These are phyloP conservation scores for Bacillus rossius DNA, from an alignment of 1,140 invertebrate genomes.

Conservation along the genomic window DNA sequence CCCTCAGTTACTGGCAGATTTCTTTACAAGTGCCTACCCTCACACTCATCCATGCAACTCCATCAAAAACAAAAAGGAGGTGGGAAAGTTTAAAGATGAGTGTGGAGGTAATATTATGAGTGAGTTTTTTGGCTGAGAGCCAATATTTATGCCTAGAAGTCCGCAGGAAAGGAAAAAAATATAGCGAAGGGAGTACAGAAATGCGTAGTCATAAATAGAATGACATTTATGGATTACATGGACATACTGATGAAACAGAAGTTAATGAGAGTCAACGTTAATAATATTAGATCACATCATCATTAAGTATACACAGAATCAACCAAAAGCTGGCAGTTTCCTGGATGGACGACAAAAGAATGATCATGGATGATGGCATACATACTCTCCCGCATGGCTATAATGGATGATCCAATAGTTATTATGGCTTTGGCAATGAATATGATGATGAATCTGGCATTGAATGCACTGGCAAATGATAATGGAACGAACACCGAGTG, in stretches of 20 bases:
- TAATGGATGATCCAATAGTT: not conserved
- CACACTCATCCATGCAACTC: not conserved
- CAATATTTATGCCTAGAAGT: conserved; percentile 38
- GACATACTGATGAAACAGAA: not conserved
- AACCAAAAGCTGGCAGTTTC: not conserved
- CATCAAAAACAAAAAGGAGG: conserved; percentile 42
- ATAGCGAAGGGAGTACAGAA: not conserved
- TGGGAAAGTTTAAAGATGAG: conserved; percentile 48
- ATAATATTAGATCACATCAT: not conserved
- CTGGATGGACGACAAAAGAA: conserved; percentile 11
- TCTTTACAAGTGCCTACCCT: conserved; percentile 27
- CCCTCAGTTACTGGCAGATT: conserved; percentile 16
- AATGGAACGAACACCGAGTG: too few species aligned
- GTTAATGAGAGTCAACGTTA: not conserved
- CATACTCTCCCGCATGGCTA: conserved; percentile 16
- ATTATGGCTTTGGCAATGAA: too few species aligned
- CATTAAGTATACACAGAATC: not conserved
- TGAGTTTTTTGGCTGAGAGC: conserved; percentile 39
- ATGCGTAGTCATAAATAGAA: not conserved
- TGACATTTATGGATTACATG: not conserved
- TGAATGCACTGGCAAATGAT: too few species aligned
- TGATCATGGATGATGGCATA: not conserved
- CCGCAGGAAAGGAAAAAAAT: not conserved
- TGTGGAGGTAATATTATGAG: conserved; percentile 34
- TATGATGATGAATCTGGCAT: too few species aligned